A percentile compares a stretch with the other conserved stretches of the same genome.
These are phyloP conservation scores for Drosophila pullipes DNA, from an alignment of 2,888 invertebrate genomes.

Conservation along the genomic window DNA sequence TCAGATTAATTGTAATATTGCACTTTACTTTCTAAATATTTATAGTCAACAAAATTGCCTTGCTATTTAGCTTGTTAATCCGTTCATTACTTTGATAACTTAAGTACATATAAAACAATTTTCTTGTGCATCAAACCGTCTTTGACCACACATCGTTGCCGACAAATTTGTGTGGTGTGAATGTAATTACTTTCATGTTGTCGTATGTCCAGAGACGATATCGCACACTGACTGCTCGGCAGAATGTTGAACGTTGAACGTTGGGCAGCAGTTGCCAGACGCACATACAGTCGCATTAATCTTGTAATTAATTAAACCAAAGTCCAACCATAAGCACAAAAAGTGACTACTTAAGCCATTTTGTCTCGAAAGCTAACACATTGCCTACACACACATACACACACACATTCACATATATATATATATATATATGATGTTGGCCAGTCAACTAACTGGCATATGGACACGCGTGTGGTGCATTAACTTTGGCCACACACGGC, in stretches of 20 bases:
- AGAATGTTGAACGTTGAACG: constrained; percentile 26
- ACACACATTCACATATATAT: constrained; percentile 1
- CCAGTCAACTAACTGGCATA: constrained; percentile 73
- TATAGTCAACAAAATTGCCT: neutral
- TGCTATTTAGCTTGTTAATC: neutral
- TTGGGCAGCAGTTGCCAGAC: constrained; percentile 46
- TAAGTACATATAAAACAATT: neutral
- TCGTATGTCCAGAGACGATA: constrained; percentile 33
- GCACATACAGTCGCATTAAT: constrained; percentile 67
- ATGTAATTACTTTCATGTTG: constrained; percentile 62
- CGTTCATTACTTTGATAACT: neutral
- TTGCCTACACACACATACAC: constrained; percentile 50
- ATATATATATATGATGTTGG: constrained; percentile 24
- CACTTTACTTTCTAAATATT: neutral
- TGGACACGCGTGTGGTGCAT: constrained; percentile 76
- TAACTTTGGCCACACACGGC: constrained; percentile 70
- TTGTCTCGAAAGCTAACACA: constrained; percentile 77
- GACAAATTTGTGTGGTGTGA: constrained; percentile 65
- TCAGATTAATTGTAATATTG: neutral
- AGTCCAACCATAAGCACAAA: constrained; percentile 81
- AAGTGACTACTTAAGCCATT: constrained; percentile 82
- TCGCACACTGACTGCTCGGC: constrained; percentile 34
- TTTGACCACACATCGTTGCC: constrained; percentile 30
- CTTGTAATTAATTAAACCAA: constrained; percentile 82
- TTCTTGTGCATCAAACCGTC: neutral